Percentiles rank a stretch among this genome's conserved stretches.
Conservation (phyloP, 2,113 vertebrate species). For the Stictonetta naevosa region DNA sequence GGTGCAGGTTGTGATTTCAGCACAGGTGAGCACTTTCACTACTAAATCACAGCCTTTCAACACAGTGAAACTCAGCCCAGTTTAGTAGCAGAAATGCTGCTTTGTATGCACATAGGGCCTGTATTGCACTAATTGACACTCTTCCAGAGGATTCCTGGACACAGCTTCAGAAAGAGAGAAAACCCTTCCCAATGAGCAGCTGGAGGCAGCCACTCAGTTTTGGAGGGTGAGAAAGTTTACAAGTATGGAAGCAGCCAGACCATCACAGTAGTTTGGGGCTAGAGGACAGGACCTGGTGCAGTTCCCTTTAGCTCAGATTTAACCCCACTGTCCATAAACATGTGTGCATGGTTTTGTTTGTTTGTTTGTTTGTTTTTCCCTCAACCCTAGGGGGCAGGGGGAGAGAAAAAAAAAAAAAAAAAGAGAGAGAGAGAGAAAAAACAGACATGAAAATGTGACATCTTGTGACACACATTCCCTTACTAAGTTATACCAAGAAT, state of each 20-base stretch:
- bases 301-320: background rate
- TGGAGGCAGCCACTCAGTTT: no score
- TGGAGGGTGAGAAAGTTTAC: background rate
- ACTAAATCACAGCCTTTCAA: background rate
- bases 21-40: background rate
- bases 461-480: background rate
- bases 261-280: background rate
- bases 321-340: background rate
- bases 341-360: no score
- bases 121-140: background rate
- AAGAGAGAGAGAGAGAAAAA: background rate
- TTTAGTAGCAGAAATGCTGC: background rate
- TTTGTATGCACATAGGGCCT: background rate
- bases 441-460: no score
- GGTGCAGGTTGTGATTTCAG: background rate
- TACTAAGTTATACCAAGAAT: background rate
- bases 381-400: no score
- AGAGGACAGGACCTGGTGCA: background rate
- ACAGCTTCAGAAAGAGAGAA: no score
- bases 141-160: background rate
- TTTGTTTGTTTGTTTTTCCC: no score
- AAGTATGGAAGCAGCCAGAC: background rate
- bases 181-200: no score
- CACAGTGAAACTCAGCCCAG: background rate
- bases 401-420: no score